Evolutionary conservation across 2,113 vertebrate genomes (phyloP), one percentile per base, ranked within the genome.

Genomic region (Urocitellus parryii): DNA sequence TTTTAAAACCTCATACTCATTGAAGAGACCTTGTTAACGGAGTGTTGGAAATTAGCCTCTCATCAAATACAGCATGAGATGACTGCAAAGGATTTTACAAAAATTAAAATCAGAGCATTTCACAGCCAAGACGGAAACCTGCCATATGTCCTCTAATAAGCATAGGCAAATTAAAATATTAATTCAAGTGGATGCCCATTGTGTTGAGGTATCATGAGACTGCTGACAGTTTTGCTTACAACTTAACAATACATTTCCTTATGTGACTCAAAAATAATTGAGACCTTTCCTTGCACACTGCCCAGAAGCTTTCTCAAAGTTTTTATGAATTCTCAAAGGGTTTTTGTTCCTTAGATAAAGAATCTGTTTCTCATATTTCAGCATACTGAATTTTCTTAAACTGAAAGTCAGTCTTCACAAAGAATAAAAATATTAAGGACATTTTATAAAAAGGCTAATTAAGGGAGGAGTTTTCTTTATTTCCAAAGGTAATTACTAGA

Each of bases 51-150:
- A 70, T 91, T 25, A 76, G 86, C 88, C 29, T 97, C 65, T 37
- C 72, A 96, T 81, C 51, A 93, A 92, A 89, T 92, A 96, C 9
- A 76, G 45, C 22, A 82, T 79, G 48, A 95, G 3, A 88, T 5
- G 1, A 93, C 76, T 65, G 9, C 8, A 95, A 96, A 91, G 82
- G 58, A 82, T 96, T 94, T 80, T 81, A 93, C 81, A 72, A 67
- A 97, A 95, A 97, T 96, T 95, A 88, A 96, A 96, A 68, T 90
- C 73, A 95, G 34, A 97, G 56, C 68, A 83, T 95, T 95, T 92
- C 87, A 95, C 42, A 93, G 68, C 16, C 84, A 81, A 72, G 34
- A 84, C 0, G 1, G 45, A 97, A 96, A 90, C 2, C 4, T 89
- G 16, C 73, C 74, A 74, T 74, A 92, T 93, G 88, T 96, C 88